Percentiles rank a stretch among this genome's conserved stretches.
These are phyloP conservation scores for Daktulosphaira vitifoliae DNA, from an alignment of 1,140 invertebrate species.

Conservation along the genomic window DNA sequence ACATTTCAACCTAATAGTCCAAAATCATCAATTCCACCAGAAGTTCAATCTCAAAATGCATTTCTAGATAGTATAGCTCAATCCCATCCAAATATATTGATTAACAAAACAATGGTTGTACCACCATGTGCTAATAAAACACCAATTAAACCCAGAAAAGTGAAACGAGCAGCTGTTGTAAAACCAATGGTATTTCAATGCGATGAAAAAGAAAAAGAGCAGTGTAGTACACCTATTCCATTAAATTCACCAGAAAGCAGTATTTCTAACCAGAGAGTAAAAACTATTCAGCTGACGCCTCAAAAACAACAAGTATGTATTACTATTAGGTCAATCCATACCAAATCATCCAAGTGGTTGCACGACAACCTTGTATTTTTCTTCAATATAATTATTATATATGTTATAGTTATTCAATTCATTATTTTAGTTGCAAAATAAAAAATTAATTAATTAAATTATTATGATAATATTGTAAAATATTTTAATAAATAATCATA, in stretches of 20 bases:
- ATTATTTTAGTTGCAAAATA: too few species aligned
- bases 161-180: conserved; percentile 41
- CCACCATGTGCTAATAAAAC: conserved; percentile 34
- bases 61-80: conserved; percentile 40
- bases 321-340: too few species aligned
- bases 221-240: conserved; percentile 23
- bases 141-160: conserved; percentile 32
- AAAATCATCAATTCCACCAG: conserved; percentile 9
- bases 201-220: conserved; percentile 34
- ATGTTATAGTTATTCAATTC: too few species aligned
- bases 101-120: conserved; percentile 39
- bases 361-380: too few species aligned
- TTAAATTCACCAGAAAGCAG: conserved; percentile 30
- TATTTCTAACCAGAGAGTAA: conserved; percentile 44
- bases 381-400: too few species aligned
- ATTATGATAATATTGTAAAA: too few species aligned
- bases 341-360: too few species aligned
- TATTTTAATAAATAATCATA: too few species aligned
- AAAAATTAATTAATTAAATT: too few species aligned
- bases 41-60: conserved; percentile 37
- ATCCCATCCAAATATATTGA: conserved; percentile 39
- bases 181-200: conserved; percentile 40
- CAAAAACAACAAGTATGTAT: conserved; percentile 49
- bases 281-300: conserved; percentile 52
- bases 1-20: conserved; percentile 24